Evolutionary conservation across 2,113 vertebrate species (phyloP).

Genomic region (Lagenorhynchus albirostris): DNA sequence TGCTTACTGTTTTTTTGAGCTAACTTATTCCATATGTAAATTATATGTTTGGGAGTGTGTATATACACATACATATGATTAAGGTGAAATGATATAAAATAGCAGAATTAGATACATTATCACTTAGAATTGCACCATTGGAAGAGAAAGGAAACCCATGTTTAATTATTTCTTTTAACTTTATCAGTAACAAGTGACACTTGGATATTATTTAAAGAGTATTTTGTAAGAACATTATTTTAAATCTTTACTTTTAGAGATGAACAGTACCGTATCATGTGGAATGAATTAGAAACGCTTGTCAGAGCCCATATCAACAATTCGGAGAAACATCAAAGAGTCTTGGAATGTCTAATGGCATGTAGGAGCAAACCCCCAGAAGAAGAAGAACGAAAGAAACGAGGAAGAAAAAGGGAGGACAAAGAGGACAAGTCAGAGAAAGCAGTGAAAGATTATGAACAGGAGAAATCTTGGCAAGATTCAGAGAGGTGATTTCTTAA

Average conservation of each 20-base stretch:
- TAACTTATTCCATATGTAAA: not conserved
- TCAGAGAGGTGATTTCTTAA: constrained; percentile 86
- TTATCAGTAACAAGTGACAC: not conserved
- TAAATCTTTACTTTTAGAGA: constrained; percentile 82
- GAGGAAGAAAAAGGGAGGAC: constrained; percentile 96
- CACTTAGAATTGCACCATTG: not conserved
- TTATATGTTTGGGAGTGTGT: not conserved
- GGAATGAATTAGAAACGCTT: constrained; percentile 98
- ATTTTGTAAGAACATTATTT: constrained; percentile 30
- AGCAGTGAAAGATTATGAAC: constrained; percentile 89
- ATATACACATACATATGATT: not conserved
- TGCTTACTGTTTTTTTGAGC: not conserved
- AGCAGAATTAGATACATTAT: not conserved
- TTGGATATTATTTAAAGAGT: not conserved
- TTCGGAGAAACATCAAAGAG: constrained; percentile 94
- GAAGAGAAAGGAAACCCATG: not conserved
- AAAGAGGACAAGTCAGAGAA: constrained; percentile 95
- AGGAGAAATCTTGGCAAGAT: constrained; percentile 94
- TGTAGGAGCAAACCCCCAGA: constrained; percentile 97
- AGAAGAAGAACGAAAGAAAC: constrained; percentile 96
- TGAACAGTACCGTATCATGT: constrained; percentile 99
- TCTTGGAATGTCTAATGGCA: constrained; percentile 94
- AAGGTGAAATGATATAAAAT: not conserved
- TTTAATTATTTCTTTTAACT: constrained; percentile 25
- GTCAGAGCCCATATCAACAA: constrained; percentile 93